Conservation (phyloP, 2,797 vertebrate species). For the Crax fasciolata region DNA sequence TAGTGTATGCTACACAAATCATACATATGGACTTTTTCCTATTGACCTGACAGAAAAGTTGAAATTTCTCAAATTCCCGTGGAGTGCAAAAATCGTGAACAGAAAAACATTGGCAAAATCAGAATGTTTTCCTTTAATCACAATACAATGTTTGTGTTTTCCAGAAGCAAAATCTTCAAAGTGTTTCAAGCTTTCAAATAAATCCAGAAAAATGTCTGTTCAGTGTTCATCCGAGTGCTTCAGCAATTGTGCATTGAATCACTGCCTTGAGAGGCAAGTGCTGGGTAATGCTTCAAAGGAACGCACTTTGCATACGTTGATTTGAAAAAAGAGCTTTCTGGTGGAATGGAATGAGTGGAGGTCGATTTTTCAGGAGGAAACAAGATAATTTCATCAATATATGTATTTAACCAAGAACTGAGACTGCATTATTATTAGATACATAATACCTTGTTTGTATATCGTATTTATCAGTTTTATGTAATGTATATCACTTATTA, state of each 20-base stretch:
- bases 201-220: background rate
- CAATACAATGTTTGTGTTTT: too few species aligned
- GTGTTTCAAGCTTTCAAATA: background rate
- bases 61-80: background rate
- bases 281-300: background rate
- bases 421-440: background rate
- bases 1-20: too few species aligned
- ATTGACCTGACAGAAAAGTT: fast-evolving
- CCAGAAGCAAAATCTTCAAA: background rate
- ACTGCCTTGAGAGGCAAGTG: background rate
- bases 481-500: background rate
- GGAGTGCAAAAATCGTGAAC: background rate
- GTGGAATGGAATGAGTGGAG: background rate
- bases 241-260: fast-evolving
- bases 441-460: too few species aligned
- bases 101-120: fast-evolving
- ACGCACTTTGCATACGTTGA: fast-evolving
- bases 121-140: background rate
- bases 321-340: background rate
- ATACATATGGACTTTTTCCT: fast-evolving
- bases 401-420: background rate
- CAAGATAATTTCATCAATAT: background rate
- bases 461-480: background rate
- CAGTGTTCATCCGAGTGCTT: fast-evolving
- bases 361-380: background rate